Evolutionary conservation across 2,113 vertebrate species (phyloP).

Genomic region (Cavia aperea): DNA sequence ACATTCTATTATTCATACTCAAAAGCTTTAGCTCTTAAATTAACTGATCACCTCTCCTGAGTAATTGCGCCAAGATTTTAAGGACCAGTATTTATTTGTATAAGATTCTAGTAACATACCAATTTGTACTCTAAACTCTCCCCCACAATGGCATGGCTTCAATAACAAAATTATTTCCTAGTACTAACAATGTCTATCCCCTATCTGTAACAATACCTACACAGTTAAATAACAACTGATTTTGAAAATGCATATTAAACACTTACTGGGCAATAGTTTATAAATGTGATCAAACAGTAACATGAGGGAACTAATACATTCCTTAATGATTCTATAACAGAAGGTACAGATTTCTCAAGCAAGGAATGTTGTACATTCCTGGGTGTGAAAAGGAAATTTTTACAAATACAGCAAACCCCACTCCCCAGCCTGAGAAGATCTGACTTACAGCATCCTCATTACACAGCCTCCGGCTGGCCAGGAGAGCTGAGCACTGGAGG

Average conservation of each 20-base stretch:
- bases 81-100: not conserved
- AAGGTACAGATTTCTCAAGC: not conserved
- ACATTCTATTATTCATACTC: not conserved
- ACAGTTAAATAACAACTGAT: not conserved
- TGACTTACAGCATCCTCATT: constrained; percentile 37
- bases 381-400: not conserved
- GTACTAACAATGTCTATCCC: not conserved
- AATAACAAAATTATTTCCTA: constrained; percentile 16
- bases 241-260: constrained; percentile 36
- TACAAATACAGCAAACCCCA: not conserved
- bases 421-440: constrained; percentile 2
- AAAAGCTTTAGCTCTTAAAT: constrained; percentile 13
- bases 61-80: not conserved
- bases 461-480: constrained; percentile 28
- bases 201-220: not conserved
- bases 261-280: not conserved
- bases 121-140: constrained; percentile 7
- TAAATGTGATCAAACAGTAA: not conserved
- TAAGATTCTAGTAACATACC: not conserved
- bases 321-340: not conserved
- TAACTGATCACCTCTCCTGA: not conserved
- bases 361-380: not conserved
- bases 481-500: constrained; percentile 4
- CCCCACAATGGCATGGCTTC: not conserved
- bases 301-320: not conserved